Evolutionary conservation across 2,113 vertebrate species (phyloP).

Genomic region (Coracopsis vasa): DNA sequence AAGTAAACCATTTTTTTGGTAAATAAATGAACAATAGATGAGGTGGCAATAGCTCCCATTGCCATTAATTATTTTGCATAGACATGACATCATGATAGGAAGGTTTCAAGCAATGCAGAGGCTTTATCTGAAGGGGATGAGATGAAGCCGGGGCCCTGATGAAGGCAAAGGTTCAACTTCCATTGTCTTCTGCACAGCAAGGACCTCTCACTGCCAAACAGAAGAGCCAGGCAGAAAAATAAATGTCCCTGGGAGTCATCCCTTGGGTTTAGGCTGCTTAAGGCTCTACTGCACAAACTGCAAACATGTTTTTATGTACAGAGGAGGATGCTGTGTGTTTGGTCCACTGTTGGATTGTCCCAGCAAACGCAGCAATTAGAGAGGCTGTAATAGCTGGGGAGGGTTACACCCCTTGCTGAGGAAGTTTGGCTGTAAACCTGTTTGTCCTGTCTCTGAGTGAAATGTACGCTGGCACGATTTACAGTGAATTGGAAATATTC

Average conservation of each 20-base stretch:
- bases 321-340: background rate
- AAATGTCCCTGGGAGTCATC: background rate
- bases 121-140: background rate
- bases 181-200: background rate
- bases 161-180: background rate
- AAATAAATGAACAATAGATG: background rate
- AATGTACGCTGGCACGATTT: background rate
- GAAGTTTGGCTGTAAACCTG: slow-evolving; percentile 47
- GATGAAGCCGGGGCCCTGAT: background rate
- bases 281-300: background rate
- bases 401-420: slow-evolving; percentile 11
- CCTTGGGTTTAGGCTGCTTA: background rate
- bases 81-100: background rate
- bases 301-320: background rate
- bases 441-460: slow-evolving; percentile 8
- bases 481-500: background rate
- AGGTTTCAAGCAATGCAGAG: background rate
- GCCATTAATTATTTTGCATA: background rate
- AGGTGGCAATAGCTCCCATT: background rate
- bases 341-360: background rate
- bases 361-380: slow-evolving; percentile 39
- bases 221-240: background rate
- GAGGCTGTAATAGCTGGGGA: slow-evolving; percentile 25
- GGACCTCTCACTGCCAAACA: background rate
- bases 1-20: background rate